Conservation (phyloP, 2,888 invertebrate species). For the Diarsia rubi region DNA sequence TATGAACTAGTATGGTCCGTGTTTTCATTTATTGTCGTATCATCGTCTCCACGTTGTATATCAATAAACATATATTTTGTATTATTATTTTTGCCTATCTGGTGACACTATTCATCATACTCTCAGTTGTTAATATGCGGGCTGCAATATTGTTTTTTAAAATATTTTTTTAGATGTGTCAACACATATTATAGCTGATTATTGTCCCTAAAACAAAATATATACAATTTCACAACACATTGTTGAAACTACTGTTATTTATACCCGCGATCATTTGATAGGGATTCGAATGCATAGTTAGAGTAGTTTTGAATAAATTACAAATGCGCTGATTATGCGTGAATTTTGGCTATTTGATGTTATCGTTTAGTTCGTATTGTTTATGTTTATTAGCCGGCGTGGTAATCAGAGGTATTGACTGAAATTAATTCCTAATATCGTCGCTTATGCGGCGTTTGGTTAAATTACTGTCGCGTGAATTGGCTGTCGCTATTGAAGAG, state of each 20-base stretch:
- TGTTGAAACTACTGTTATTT: slow-evolving; percentile 23
- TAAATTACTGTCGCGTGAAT: slow-evolving; percentile 10
- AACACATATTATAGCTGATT: too few species aligned
- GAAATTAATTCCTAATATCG: slow-evolving; percentile 16
- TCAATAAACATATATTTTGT: too few species aligned
- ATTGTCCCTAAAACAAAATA: too few species aligned
- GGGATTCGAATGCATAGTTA: slow-evolving; percentile 17
- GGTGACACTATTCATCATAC: too few species aligned
- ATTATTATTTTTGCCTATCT: too few species aligned
- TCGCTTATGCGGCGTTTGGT: background rate
- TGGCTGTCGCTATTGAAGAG: background rate
- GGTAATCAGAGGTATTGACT: slow-evolving; percentile 27
- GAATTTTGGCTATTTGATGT: slow-evolving; percentile 22
- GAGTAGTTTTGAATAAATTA: slow-evolving; percentile 41
- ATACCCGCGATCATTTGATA: slow-evolving; percentile 27
- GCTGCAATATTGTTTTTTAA: too few species aligned
- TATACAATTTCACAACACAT: slow-evolving; percentile 18
- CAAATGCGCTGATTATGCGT: slow-evolving; percentile 27
- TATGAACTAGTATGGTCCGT: too few species aligned
- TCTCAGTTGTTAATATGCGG: too few species aligned
- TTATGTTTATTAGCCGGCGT: slow-evolving; percentile 27
- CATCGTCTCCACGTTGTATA: too few species aligned
- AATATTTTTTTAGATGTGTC: too few species aligned
- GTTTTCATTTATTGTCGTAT: too few species aligned
- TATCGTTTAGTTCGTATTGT: slow-evolving; percentile 29